Evolutionary conservation across 1,140 invertebrate species (phyloP).

Genomic region (Plutomurus gul): DNA sequence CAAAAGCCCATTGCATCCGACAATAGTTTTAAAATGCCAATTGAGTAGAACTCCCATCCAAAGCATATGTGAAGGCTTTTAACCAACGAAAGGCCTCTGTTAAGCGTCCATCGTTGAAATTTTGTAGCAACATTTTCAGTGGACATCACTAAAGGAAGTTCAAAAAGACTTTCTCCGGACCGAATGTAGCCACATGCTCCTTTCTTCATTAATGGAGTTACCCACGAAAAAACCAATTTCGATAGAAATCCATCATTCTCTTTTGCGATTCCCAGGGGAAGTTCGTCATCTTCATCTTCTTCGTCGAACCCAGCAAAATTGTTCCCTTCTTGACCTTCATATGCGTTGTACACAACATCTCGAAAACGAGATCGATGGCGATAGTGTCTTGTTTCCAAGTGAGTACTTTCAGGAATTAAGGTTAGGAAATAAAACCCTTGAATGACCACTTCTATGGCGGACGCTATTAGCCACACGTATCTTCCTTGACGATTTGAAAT

Average conservation of each 20-base stretch:
- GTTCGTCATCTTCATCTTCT: constrained; percentile 67
- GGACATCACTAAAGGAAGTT: constrained; percentile 74
- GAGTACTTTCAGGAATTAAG: constrained; percentile 57
- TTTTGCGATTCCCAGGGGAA: constrained; percentile 77
- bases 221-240: constrained; percentile 84
- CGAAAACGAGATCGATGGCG: constrained; percentile 55
- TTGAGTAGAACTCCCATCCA: constrained; percentile 82
- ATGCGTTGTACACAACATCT: constrained; percentile 49
- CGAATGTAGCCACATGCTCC: constrained; percentile 74
- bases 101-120: constrained; percentile 43
- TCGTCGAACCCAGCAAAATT: constrained; percentile 55
- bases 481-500: neutral
- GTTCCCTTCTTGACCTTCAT: constrained; percentile 52
- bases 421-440: constrained; percentile 56
- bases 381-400: constrained; percentile 56
- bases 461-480: neutral
- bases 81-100: constrained; percentile 68
- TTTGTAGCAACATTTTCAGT: constrained; percentile 65
- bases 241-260: constrained; percentile 72
- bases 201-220: constrained; percentile 80
- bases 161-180: constrained; percentile 79
- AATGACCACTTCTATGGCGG: constrained; percentile 35
- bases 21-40: constrained; percentile 84
- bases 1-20: constrained; percentile 83
- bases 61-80: constrained; percentile 79